Base-by-base conservation (phyloP, 2,797 vertebrate genomes). In the Neosalanx taihuensis region DNA sequence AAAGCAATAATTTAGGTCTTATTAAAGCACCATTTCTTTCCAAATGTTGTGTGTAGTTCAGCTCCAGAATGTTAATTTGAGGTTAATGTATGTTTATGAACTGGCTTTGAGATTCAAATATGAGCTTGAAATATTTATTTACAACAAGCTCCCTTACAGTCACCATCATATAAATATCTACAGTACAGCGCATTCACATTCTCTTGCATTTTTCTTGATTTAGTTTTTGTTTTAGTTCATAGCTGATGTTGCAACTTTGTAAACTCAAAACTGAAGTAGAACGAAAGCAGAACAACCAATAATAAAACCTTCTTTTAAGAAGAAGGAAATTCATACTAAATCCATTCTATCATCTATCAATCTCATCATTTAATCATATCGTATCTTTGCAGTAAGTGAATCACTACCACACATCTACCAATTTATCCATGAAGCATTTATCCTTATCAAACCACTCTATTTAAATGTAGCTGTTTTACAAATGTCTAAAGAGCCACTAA, bases 81-180 rank as follows among this genome's bases (percentile, higher is more conserved):
- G 53, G 5, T 57, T 30, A 18, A 62, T 33, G 10, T 10, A 33
- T 30, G 4, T 9, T 30, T 56, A 58, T 58, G 7, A 31, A 68
- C 33, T 26, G 15, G 15, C 64, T 69, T 46, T 70, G 70, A 69
- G 69, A 76, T 18, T 30, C 18, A 5, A 79, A 5, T 59, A 61
- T 41, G 35, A 64, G 61, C 61, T 70, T 69, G 56, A 77, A 80
- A 83, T 68, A 49, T 88, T 88, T 89, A 88, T 91, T 90, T 85
- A 85, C 71, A 84, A 71, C 74, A 86, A 85, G 70, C 65, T 66
- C 57, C 71, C 57, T 80, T 70, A 76, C 6, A 74, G 30, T 74
- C 59, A 70, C n/a, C 46, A 66, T 37, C 51, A 74, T 63, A 26
- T 18, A 37, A 46, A 69, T 35, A 63, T 71, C 18, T 72, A 29